Base-by-base conservation (phyloP, 2,888 invertebrate genomes). In the Metalampra italica region DNA sequence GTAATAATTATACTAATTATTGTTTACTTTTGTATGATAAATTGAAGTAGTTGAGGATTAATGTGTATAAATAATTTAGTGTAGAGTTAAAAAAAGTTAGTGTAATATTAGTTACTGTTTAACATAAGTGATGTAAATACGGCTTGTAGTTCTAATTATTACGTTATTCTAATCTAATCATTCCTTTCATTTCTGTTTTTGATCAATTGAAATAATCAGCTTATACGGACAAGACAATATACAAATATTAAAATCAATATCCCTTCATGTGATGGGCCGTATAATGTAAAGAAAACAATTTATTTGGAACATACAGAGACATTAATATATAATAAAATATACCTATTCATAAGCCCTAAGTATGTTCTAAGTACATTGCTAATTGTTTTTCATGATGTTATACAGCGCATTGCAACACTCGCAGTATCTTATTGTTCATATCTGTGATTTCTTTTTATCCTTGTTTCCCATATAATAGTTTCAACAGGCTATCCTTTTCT, bases 21-120 rank as follows among this genome's bases (percentile, higher is more conserved):
- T 22, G 5, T 22, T 22, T 22, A 22, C 2, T 22, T n/a, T 45
- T 49, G 50, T 52, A 46, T 29, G 42, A 39, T 59, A 60, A 55
- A 56, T 60, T 64, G 56, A 56, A 68, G 61, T 47, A 44, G 44
- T 47, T 50, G 32, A 9, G 22, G 36, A 49, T 43, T 43, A 45
- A 42, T 48, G 39, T 45, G 15, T 51, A 49, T 44, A 48, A 54
- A 51, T 47, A 55, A 49, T 47, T 47, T 49, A 51, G 53, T 36
- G 1, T 36, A n/a, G n/a, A n/a, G 9, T 22, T 22, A 57, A 36
- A n/a, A n/a, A n/a, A 29, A 12, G 13, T 13, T 39, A 39, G 30
- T 45, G 29, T 38, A 39, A 45, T 8, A 45, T 39, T 39, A 30
- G 37, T 9, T 30, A 8, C 30, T 15, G 39, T 11, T n/a, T 45